phyloP scores from a whole-genome alignment of 1,140 invertebrate species.

The Homalodisca vitripennis region DNA sequence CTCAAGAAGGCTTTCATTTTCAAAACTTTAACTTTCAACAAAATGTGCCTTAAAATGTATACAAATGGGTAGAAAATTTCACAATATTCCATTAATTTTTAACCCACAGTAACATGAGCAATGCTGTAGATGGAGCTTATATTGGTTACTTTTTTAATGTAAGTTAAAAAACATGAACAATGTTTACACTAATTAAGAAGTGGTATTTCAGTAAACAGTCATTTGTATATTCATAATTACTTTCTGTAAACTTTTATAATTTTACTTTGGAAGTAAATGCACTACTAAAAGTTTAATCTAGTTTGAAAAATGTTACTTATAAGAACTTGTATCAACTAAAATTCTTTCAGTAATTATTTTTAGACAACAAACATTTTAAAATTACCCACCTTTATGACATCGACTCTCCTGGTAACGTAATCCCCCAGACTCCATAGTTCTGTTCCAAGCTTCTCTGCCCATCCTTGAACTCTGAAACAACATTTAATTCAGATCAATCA shows the following conservation, averaged over 20 bases:
- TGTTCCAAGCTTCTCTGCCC: conserved; percentile 69
- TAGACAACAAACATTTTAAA: conserved; percentile 22
- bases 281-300: background rate
- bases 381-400: conserved; percentile 62
- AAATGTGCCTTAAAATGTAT: no score
- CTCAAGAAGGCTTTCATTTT: no score
- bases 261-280: background rate
- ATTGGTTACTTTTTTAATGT: no score
- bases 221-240: background rate
- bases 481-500: no score
- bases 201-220: background rate
- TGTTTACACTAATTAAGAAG: no score
- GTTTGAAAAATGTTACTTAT: background rate
- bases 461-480: conserved; percentile 60
- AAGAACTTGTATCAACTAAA: background rate
- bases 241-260: background rate
- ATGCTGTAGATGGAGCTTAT: no score
- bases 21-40: no score
- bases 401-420: conserved; percentile 67
- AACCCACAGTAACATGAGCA: no score
- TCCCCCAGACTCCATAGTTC: conserved; percentile 69
- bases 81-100: no score
- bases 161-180: no score
- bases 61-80: no score
- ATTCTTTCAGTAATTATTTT: background rate